Evolutionary conservation across 2,113 vertebrate genomes (phyloP), one percentile per base, ranked within the genome.

Genomic region (Scomber colias): DNA sequence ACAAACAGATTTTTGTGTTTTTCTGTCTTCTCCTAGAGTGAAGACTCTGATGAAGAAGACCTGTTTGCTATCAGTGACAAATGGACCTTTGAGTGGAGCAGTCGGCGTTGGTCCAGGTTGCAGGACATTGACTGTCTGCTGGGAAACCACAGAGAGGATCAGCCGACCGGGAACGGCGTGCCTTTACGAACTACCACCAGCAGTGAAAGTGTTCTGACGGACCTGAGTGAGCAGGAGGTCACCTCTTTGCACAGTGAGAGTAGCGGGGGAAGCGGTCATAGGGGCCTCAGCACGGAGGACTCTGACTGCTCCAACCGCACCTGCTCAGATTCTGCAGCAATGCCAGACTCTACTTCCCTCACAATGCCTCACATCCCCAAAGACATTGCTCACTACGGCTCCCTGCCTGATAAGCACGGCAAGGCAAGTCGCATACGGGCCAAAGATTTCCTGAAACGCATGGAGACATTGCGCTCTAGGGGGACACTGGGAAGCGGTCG

Each of bases 11-110:
- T 16, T 53, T 9, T 15, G 44, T 30, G 2, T 21, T 44, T 27
- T 45, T 66, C 11, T 77, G 24, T 91, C 11, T 93, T 44, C 90
- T 78, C 83, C 11, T 80, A 99, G 96, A 96, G 95, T 93, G 97
- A 98, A 91, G 97, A 98, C 91, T 99, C 97, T 7, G 97, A 99
- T 95, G 97, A 99, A 91, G 98, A 99, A 88, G 97, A 98, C 40
- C 93, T 96, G 71, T 97, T 98, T 83, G 97, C 97, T 57, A 96
- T 99, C 94, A 99, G 98, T 87, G 96, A 96, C 94, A 97, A 98
- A 97, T 99, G 98, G 98, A 98, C 97, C 65, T 99, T 99, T 95
- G 97, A 99, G 91, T 96, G 96, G 94, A 96, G 95, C 85, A 99
- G 98, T 90, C 95, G 95, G 72, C 95, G 97, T 73, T 99, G 98